A percentile compares a stretch with the other conserved stretches of the same genome.
phyloP scores from a whole-genome alignment of 2,797 vertebrate genomes.

The Pristis pectinata region DNA sequence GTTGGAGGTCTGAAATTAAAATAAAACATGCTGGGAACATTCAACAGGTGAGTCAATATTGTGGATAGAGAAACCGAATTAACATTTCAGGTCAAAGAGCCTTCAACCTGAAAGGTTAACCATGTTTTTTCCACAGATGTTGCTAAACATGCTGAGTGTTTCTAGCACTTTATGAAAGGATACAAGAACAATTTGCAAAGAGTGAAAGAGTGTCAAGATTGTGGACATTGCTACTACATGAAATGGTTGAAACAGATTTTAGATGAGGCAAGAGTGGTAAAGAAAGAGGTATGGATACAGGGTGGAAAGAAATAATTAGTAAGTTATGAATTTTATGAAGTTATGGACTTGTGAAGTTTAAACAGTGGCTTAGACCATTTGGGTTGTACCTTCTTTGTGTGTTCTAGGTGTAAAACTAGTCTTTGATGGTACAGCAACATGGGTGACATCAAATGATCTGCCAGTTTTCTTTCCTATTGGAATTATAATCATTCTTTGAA shows the following conservation, averaged over 20 bases:
- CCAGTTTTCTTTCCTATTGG: neutral
- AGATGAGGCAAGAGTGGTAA: neutral
- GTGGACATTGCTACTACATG: neutral
- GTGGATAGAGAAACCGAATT: no score
- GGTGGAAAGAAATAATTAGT: neutral
- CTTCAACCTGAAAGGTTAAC: no score
- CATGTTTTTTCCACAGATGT: neutral
- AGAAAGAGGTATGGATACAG: neutral
- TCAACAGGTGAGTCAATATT: no score
- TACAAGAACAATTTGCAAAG: neutral
- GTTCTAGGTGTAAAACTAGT: neutral
- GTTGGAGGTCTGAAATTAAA: no score
- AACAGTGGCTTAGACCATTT: neutral
- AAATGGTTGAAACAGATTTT: neutral
- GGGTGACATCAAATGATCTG: neutral
- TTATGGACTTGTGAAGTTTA: neutral
- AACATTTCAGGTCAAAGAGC: neutral
- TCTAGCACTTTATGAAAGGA: neutral
- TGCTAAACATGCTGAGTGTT: no score
- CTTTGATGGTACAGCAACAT: neutral
- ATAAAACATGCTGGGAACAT: no score
- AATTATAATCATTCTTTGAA: neutral
- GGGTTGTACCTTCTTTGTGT: neutral
- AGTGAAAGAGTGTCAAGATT: neutral
- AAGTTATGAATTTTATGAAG: no score